Evolutionary conservation across 2,113 vertebrate genomes (phyloP).

Genomic region (Physeter macrocephalus): DNA sequence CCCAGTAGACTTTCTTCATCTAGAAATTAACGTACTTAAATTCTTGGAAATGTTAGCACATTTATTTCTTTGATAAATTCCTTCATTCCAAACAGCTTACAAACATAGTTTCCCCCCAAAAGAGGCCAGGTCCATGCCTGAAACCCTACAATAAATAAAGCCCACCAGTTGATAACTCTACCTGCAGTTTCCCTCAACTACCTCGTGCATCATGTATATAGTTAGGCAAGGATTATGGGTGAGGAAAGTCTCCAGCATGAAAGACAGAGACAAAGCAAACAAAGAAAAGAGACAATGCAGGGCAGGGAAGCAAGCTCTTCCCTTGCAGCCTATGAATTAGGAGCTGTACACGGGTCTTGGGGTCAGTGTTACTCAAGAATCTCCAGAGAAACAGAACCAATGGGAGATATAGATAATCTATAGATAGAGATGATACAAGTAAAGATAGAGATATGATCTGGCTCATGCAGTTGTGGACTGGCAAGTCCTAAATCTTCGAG

Average conservation of each 20-base stretch:
- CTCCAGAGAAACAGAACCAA: background rate
- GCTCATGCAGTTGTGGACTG: background rate
- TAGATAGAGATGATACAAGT: background rate
- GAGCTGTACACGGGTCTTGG: background rate
- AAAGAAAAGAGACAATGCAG: background rate
- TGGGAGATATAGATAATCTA: background rate
- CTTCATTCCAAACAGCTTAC: background rate
- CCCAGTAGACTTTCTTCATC: background rate
- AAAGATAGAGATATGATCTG: background rate
- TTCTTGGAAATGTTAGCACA: background rate
- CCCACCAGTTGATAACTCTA: background rate
- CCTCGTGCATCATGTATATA: background rate
- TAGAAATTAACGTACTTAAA: background rate
- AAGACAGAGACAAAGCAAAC: background rate
- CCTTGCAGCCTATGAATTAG: background rate
- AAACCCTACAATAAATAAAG: background rate
- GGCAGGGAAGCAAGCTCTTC: background rate
- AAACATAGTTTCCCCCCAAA: background rate
- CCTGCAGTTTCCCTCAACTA: background rate
- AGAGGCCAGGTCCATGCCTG: background rate
- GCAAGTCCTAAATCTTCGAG: background rate
- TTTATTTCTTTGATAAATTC: background rate
- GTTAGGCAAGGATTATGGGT: background rate
- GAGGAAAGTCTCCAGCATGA: background rate
- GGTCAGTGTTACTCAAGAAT: background rate